Base-by-base conservation (phyloP, 2,113 vertebrate genomes). In the Motacilla tschutschensis region DNA sequence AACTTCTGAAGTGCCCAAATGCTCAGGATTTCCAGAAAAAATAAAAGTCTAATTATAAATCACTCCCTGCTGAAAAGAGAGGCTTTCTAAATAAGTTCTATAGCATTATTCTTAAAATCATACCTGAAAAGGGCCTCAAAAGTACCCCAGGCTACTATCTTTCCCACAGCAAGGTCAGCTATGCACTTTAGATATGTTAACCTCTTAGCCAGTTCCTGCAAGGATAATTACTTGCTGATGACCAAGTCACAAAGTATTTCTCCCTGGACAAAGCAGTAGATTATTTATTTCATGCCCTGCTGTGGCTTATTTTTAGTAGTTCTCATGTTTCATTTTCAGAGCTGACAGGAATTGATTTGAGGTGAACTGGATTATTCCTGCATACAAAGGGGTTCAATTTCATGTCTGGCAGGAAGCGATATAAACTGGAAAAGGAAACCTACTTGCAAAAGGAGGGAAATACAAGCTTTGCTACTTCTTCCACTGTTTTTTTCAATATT, bases 261-360 rank as follows among this genome's bases (percentile, higher is more conserved):
- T 71, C 29, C 9, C n/a, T 50, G 57, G 65, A 87, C 62, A 85
- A 93, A 85, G 60, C 17, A 24, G 40, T 47, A 44, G 72, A 87
- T 83, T 91, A 87, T 79, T 87, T 94, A 71, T 74, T 87, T 89
- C 46, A 78, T 85, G 57, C 58, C 41, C 60, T 44, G 17, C 57
- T 87, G 35, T 57, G 48, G 41, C 60, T 77, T 93, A 83, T 90
- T 87, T 87, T 85, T 85, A 92, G 87, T n/a, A 80, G 48, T 64
- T 89, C 79, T 92, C 79, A 50, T 43, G 54, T 92, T 85, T 87
- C 46, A 1, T 72, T 93, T 87, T 51, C 87, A 91, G 69, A 91
- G 65, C 12, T 14, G 60, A 70, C 4, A n/a, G 76, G 76, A 90
- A 81, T 67, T 78, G 41, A 65, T 85, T 87, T 1, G 38, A 91